phyloP scores from a whole-genome alignment of 92 coral and sea anemone species.

The Blastomussa wellsi region DNA sequence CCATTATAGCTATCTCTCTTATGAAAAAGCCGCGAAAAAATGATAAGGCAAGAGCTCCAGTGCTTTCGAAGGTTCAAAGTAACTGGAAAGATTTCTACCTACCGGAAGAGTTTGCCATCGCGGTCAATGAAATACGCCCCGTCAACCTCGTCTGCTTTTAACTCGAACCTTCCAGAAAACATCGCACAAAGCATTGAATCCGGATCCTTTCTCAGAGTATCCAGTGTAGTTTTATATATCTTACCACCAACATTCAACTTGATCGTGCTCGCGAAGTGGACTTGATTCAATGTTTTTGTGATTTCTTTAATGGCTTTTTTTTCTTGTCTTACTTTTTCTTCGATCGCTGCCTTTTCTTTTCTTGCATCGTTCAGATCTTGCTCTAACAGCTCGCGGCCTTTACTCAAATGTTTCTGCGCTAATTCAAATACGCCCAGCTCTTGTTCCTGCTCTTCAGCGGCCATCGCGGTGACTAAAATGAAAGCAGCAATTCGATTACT shows the following conservation, averaged over 20 bases:
- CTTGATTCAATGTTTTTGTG: constrained; percentile 37
- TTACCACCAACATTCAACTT: constrained; percentile 67
- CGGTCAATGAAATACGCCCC: neutral
- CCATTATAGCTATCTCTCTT: too few relatives aligned
- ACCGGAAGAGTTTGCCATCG: neutral
- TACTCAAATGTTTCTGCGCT: constrained; percentile 24
- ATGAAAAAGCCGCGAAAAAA: too few relatives aligned
- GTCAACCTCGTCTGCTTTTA: neutral
- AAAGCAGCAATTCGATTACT: neutral
- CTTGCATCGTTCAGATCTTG: constrained; percentile 36
- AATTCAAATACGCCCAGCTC: constrained; percentile 5
- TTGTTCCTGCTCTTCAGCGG: neutral
- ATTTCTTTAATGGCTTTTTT: constrained; percentile 30
- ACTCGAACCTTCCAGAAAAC: constrained; percentile 9
- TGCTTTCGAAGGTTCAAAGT: too few relatives aligned
- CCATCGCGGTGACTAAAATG: constrained; percentile 3
- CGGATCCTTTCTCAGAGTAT: constrained; percentile 3
- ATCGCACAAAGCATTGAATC: constrained; percentile 8
- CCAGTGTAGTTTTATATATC: constrained; percentile 55
- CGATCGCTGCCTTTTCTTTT: constrained; percentile 43
- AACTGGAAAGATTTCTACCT: neutral
- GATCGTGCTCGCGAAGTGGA: constrained; percentile 49
- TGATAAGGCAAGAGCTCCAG: too few relatives aligned
- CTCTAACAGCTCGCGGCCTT: constrained; percentile 34
- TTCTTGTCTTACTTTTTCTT: constrained; percentile 32